These are phyloP conservation scores for Hyposmocoma kahamanoa DNA, from an alignment of 1,140 invertebrate species.

Conservation along the genomic window DNA sequence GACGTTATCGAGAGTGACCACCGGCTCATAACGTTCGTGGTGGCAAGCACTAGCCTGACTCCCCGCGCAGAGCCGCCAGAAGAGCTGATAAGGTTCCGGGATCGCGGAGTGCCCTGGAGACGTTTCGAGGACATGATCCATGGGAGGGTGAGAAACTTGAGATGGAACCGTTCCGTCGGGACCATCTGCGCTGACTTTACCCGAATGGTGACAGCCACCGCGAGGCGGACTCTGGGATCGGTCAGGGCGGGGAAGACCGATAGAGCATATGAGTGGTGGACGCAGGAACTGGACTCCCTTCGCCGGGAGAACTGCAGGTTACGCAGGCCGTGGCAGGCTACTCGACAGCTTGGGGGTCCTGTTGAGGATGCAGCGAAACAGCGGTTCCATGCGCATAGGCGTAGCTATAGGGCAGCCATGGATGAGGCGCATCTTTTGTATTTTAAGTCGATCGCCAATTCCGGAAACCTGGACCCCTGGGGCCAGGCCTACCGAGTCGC, in stretches of 20 bases:
- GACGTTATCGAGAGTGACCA: background rate
- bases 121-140: no score
- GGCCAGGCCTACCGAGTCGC: constrained; percentile 22
- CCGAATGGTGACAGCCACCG: constrained; percentile 5
- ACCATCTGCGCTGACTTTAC: constrained; percentile 11
- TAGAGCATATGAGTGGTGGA: constrained; percentile 27
- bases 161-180: no score
- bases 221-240: constrained; percentile 4
- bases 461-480: constrained; percentile 29
- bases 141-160: no score
- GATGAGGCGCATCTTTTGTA: constrained; percentile 14
- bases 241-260: background rate
- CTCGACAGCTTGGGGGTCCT: constrained; percentile 6
- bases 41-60: background rate
- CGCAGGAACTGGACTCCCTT: constrained; percentile 14
- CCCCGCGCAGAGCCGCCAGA: background rate
- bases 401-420: constrained; percentile 18
- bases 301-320: constrained; percentile 4
- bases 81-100: background rate
- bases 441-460: constrained; percentile 14
- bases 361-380: constrained; percentile 3
- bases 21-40: background rate
- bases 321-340: constrained; percentile 19
- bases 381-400: constrained; percentile 3
- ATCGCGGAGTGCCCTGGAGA: background rate